Conservation (phyloP, 1,140 invertebrate species). For the Calephelis virginiensis region DNA sequence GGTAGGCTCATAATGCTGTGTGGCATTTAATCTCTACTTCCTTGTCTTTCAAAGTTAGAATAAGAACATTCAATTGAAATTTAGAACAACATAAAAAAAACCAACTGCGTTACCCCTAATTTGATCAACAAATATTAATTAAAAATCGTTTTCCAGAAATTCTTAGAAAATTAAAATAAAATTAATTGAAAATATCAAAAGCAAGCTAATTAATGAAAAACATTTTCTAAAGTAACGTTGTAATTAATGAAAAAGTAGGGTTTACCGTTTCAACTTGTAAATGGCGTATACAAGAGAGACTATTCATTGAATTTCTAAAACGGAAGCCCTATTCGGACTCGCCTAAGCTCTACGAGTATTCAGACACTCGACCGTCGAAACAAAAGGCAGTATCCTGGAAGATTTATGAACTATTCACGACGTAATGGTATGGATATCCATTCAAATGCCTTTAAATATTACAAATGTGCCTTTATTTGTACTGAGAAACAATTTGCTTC, state of each 20-base stretch:
- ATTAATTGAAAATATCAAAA: not conserved
- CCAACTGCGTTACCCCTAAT: too few species aligned
- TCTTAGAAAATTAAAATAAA: not conserved
- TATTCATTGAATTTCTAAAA: constrained; percentile 30
- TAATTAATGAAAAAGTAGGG: constrained; percentile 17
- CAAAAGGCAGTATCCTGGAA: constrained; percentile 55
- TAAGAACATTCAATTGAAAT: too few species aligned
- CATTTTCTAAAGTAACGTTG: constrained; percentile 5
- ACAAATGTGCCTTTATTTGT: constrained; percentile 4
- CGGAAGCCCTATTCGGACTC: constrained; percentile 43
- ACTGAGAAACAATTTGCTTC: not conserved
- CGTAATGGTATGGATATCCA: constrained; percentile 63
- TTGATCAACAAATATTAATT: too few species aligned
- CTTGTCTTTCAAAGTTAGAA: too few species aligned
- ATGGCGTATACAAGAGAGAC: constrained; percentile 19
- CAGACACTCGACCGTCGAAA: constrained; percentile 47
- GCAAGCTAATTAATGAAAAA: not conserved
- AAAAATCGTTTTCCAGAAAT: too few species aligned
- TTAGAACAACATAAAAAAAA: too few species aligned
- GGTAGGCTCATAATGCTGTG: too few species aligned
- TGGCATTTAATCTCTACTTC: too few species aligned
- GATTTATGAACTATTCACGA: constrained; percentile 68
- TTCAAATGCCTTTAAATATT: constrained; percentile 48
- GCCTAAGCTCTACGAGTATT: constrained; percentile 53
- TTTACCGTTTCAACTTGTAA: constrained; percentile 25